phyloP scores from a whole-genome alignment of 2,113 vertebrate species.

The Cryptoleucopteryx plumbea region DNA sequence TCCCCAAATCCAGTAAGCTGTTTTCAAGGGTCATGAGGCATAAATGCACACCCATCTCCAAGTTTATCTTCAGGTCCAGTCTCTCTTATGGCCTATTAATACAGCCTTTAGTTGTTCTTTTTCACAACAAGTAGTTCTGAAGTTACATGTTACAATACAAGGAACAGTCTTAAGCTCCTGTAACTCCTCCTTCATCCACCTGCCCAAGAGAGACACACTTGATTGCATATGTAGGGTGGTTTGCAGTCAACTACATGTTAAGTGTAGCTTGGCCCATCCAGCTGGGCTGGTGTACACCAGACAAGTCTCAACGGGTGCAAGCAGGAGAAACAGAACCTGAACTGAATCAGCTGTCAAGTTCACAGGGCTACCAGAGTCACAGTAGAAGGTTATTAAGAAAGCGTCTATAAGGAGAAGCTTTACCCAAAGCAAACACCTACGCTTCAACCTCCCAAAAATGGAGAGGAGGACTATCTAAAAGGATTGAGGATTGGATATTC shows the following conservation, averaged over 20 bases:
- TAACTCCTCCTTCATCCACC: background rate
- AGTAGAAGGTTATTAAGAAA: background rate
- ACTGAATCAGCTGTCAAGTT: background rate
- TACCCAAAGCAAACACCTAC: background rate
- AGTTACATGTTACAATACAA: background rate
- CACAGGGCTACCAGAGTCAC: background rate
- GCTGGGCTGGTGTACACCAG: background rate
- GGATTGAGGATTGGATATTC: background rate
- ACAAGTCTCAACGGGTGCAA: background rate
- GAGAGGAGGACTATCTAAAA: background rate
- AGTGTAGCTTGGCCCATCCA: background rate
- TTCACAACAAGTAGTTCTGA: background rate
- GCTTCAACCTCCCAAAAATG: background rate
- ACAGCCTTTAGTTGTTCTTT: background rate
- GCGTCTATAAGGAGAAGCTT: background rate
- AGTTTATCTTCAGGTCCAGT: background rate
- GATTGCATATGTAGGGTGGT: fast-evolving
- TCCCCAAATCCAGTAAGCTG: background rate
- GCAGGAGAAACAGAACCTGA: background rate
- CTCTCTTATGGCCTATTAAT: background rate
- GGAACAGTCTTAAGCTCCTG: background rate
- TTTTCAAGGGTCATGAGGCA: background rate
- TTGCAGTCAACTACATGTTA: background rate
- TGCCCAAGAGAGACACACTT: background rate
- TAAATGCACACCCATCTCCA: background rate